These are phyloP conservation scores for Uropsilus gracilis DNA, from an alignment of 2,113 vertebrate species.

Conservation along the genomic window DNA sequence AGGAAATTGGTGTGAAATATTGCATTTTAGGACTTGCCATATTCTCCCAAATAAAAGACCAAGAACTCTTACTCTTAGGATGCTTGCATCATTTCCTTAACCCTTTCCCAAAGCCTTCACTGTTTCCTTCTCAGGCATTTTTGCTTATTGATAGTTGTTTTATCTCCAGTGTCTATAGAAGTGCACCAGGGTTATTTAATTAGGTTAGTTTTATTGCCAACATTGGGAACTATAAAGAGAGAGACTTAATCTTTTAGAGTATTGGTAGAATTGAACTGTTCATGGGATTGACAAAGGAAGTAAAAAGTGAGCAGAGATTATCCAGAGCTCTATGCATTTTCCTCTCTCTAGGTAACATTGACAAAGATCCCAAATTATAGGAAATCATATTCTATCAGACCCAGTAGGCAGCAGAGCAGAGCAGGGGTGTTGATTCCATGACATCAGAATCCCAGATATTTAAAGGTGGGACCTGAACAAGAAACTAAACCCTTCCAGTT, in stretches of 20 bases:
- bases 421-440: not conserved
- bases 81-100: not conserved
- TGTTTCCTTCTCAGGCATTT: not conserved
- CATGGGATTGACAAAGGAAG: not conserved
- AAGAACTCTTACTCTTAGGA: not conserved
- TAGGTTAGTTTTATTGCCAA: not conserved
- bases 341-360: not conserved
- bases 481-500: not conserved
- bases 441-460: not conserved
- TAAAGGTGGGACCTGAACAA: not conserved
- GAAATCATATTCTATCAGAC: not conserved
- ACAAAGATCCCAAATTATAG: not conserved
- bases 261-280: not conserved
- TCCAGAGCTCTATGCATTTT: not conserved
- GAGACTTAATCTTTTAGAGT: not conserved
- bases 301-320: not conserved
- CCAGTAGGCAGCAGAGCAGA: not conserved
- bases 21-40: not conserved
- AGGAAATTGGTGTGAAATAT: not conserved
- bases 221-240: constrained; percentile 18
- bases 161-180: not conserved
- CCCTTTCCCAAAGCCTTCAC: not conserved
- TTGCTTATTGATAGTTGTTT: not conserved
- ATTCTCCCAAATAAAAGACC: not conserved
- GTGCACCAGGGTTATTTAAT: not conserved